These are phyloP conservation scores for Cuniculus paca DNA, from an alignment of 2,797 vertebrate genomes.

Conservation along the genomic window DNA sequence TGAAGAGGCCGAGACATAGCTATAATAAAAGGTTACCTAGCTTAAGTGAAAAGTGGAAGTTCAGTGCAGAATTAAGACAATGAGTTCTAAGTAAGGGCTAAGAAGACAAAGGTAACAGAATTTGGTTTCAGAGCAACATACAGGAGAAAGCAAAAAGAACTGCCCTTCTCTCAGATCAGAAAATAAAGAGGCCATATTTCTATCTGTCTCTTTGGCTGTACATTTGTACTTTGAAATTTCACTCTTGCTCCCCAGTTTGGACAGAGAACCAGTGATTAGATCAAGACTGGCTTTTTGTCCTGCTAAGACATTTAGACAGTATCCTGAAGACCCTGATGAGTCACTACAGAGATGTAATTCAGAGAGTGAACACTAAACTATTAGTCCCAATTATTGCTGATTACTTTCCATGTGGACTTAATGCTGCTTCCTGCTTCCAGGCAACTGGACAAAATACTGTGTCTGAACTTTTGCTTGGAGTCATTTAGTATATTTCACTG, in stretches of 20 bases:
- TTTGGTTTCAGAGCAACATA: not conserved
- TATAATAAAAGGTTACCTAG: not conserved
- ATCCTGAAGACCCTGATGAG: not conserved
- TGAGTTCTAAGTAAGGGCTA: not conserved
- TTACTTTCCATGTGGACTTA: constrained; percentile 16
- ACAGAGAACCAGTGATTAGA: not conserved
- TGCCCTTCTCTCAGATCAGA: not conserved
- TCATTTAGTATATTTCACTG: constrained; percentile 53
- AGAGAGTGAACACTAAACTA: not conserved
- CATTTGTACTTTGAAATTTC: not conserved
- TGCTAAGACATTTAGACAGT: not conserved
- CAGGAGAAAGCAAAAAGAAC: not conserved
- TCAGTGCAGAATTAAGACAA: not conserved
- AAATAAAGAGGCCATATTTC: not conserved
- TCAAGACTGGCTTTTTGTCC: not conserved
- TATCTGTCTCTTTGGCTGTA: not conserved
- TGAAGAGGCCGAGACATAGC: not conserved
- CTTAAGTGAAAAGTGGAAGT: not conserved
- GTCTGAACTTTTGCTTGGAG: constrained; percentile 46
- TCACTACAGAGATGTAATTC: constrained; percentile 33
- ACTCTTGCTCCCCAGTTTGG: not conserved
- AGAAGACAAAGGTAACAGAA: not conserved
- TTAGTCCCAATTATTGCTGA: not conserved
- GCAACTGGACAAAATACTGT: constrained; percentile 33
- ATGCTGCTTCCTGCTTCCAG: constrained; percentile 12